A percentile compares a stretch with the other conserved stretches of the same genome.
Conservation (phyloP, 2,888 invertebrate genomes). For the Oligia strigilis region DNA sequence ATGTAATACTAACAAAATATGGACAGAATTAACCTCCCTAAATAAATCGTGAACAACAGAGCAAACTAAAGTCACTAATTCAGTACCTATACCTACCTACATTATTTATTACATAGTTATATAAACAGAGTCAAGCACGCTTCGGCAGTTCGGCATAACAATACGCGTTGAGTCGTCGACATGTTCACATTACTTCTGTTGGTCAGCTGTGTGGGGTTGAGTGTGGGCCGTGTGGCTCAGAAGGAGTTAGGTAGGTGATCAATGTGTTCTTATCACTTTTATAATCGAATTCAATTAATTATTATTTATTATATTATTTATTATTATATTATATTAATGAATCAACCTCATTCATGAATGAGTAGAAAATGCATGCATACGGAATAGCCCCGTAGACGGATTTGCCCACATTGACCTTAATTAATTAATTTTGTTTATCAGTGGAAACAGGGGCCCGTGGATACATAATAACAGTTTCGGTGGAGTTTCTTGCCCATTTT, state of each 20-base stretch:
- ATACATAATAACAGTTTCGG: too few relatives aligned
- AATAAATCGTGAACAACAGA: neutral
- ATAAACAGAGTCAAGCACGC: neutral
- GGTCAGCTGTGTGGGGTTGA: neutral
- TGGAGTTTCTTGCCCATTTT: too few relatives aligned
- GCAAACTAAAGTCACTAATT: neutral
- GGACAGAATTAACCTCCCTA: neutral
- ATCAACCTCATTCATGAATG: too few relatives aligned
- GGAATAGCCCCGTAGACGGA: too few relatives aligned
- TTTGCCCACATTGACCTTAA: too few relatives aligned
- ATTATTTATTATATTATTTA: too few relatives aligned
- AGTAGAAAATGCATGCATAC: too few relatives aligned
- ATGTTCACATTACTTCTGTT: constrained; percentile 22
- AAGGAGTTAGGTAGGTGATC: constrained; percentile 1
- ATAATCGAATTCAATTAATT: neutral
- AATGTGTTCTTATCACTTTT: neutral
- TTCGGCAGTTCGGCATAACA: neutral
- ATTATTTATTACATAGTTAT: neutral
- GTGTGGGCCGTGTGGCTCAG: neutral
- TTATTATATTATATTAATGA: too few relatives aligned
- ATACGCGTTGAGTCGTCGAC: neutral
- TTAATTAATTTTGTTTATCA: too few relatives aligned
- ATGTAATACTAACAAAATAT: too few relatives aligned
- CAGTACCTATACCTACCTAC: neutral
- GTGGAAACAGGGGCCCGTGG: too few relatives aligned